Evolutionary conservation across 2,113 vertebrate genomes (phyloP), one percentile per base, ranked within the genome.

Genomic region (Oceanodroma tethys): DNA sequence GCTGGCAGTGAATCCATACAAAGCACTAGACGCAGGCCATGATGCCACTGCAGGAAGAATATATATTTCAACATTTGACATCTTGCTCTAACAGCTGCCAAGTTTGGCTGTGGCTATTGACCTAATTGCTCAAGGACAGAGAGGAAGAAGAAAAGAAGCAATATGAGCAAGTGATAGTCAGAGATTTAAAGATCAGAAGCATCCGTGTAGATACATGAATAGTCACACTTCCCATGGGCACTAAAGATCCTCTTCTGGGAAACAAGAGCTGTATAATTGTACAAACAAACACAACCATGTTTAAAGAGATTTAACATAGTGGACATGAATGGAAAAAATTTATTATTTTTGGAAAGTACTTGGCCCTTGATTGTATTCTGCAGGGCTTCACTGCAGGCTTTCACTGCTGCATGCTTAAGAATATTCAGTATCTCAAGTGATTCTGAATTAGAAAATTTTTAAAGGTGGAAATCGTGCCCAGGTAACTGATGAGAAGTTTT

Each of bases 31-130:
- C 88, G 82, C 59, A 56, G 86, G 83, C 92, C 92, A 93, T 91
- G 83, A 90, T 95, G 93, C 79, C 83, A 84, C 84, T 94, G 89
- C 75, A 97, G 80, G 84, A 97, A 96, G 93, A 81, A 86, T 94
- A 97, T 97, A 95, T 96, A 96, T 97, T 97, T 98, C 96, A 96
- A 71, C 81, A 91, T 97, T 97, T 97, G 94, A 97, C 90, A 97
- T 86, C 87, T 95, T 95, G 86, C 74, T 96, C 63, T 63, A 97
- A 60, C 78, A 95, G 92, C 95, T 97, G 95, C 95, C 98, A 98
- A 97, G 82, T 93, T 94, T 97, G 88, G 95, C 84, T 80, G 42
- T 52, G 94, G 86, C 81, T 95, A 90, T 75, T 96, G 97, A 94
- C 96, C 88, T 96, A 88, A 97, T 92, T 94, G 78, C 53, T 96